A percentile compares a stretch with the other conserved stretches of the same genome.
phyloP scores from a whole-genome alignment of 2,797 vertebrate genomes.

The Botia kubotai region DNA sequence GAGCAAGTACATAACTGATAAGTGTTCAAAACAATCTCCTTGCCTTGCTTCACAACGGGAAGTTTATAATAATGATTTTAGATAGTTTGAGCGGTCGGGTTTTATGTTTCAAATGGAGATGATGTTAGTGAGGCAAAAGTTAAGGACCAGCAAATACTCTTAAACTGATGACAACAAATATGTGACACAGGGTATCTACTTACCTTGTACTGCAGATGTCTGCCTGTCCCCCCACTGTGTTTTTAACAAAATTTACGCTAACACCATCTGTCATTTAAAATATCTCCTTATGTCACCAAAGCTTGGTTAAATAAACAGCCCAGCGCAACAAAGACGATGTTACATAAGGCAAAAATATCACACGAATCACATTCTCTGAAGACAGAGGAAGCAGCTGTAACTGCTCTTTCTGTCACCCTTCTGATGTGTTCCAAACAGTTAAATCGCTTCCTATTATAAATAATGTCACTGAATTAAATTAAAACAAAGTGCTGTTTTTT shows the following conservation, averaged over 20 bases:
- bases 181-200: slow-evolving; percentile 1
- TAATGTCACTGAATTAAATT: slow-evolving; percentile 5
- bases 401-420: slow-evolving; percentile 5
- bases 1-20: too few relatives aligned
- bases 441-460: neutral
- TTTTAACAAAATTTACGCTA: slow-evolving; percentile 1
- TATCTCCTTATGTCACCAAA: slow-evolving; percentile 13
- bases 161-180: neutral
- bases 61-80: too few relatives aligned
- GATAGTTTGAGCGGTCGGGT: too few relatives aligned
- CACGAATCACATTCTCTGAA: slow-evolving; percentile 2
- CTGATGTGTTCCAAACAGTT: neutral
- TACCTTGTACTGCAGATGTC: slow-evolving; percentile 28
- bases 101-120: too few relatives aligned
- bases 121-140: too few relatives aligned
- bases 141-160: neutral
- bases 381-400: neutral
- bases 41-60: neutral
- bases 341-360: neutral
- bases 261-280: slow-evolving; percentile 30
- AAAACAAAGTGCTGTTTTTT: slow-evolving; percentile 1
- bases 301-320: neutral
- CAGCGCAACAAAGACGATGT: neutral
- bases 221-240: neutral
- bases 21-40: too few relatives aligned